Base-by-base conservation (phyloP, 2,888 invertebrate genomes). In the Drosophila atripex region DNA sequence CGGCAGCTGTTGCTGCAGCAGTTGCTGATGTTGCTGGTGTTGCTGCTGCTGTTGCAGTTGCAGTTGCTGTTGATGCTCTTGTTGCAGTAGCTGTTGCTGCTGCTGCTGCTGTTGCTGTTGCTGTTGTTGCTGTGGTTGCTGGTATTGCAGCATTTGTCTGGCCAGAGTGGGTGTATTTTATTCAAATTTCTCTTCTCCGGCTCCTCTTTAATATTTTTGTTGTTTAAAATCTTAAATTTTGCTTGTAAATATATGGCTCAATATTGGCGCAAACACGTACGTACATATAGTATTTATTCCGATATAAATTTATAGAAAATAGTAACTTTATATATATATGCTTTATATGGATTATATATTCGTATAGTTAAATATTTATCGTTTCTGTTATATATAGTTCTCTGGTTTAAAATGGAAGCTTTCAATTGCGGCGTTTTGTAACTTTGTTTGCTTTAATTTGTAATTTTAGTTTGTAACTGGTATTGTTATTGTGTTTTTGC, bases 351-450 rank as follows among this genome's bases (percentile, higher is more conserved):
- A 18, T 41, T 76, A 54, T 58, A 53, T 75, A 38, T 68, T 50
- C 56, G 51, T 71, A 71, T 70, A 54, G 58, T 60, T 49, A 63
- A 61, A 51, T 51, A 70, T 65, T 56, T 59, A 52, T 39, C 45
- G 8, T 71, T 57, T 64, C 66, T 64, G 28, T 69, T 43, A 39
- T n/a, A 11, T 52, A 46, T 63, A 38, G 21, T 32, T 70, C 61
- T 72, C 64, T 75, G 66, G 54, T 73, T 78, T 56, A 84, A 75
- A 86, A 84, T 86, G 86, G 86, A 86, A 86, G 86, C 86, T 86
- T 87, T 78, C 82, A 82, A 78, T 86, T 86, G 80, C 86, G 73
- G 87, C 84, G 77, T 86, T 86, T 69, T 86, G 86, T 86, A 84
- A 86, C 84, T 80, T 80, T 71, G 56, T 57, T 72, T 54, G 45